Percentiles rank a stretch among this genome's conserved stretches.
phyloP scores from a whole-genome alignment of 2,888 invertebrate genomes.

The Thereva unica region DNA sequence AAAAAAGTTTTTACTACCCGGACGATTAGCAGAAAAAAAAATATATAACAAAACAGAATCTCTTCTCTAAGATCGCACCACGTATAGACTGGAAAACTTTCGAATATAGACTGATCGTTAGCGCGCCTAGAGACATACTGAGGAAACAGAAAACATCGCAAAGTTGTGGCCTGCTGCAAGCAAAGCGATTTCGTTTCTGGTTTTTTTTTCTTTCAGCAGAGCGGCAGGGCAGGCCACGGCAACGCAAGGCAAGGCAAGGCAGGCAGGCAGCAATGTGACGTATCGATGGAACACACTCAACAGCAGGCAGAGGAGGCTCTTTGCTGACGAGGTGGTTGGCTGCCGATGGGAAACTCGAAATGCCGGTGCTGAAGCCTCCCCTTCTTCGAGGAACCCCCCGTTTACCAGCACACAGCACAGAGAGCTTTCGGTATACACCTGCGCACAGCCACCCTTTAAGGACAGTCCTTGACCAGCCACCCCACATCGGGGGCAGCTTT shows the following conservation, averaged over 20 bases:
- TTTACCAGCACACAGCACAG: slow-evolving; percentile 9
- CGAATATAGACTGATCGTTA: slow-evolving; percentile 23
- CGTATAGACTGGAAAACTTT: slow-evolving; percentile 13
- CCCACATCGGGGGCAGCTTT: neutral
- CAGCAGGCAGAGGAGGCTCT: no score
- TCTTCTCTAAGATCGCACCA: neutral
- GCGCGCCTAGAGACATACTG: slow-evolving; percentile 36
- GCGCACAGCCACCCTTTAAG: slow-evolving; percentile 11
- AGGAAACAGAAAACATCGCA: slow-evolving; percentile 19
- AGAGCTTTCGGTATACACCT: slow-evolving; percentile 20
- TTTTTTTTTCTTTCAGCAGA: slow-evolving; percentile 12
- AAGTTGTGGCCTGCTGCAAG: neutral
- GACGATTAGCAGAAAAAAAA: neutral
- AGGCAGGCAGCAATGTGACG: no score
- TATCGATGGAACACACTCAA: no score
- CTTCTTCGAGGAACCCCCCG: slow-evolving; percentile 3
- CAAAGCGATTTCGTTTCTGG: slow-evolving; percentile 22
- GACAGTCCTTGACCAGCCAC: slow-evolving; percentile 17
- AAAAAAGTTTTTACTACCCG: no score
- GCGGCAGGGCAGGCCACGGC: slow-evolving; percentile 8
- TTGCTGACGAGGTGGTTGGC: neutral
- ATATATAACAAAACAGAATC: neutral
- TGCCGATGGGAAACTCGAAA: neutral
- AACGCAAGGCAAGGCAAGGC: neutral
- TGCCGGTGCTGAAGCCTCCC: slow-evolving; percentile 5